Evolutionary conservation across 2,113 vertebrate genomes (phyloP), one percentile per base, ranked within the genome.

Genomic region (Menidia beryllina): DNA sequence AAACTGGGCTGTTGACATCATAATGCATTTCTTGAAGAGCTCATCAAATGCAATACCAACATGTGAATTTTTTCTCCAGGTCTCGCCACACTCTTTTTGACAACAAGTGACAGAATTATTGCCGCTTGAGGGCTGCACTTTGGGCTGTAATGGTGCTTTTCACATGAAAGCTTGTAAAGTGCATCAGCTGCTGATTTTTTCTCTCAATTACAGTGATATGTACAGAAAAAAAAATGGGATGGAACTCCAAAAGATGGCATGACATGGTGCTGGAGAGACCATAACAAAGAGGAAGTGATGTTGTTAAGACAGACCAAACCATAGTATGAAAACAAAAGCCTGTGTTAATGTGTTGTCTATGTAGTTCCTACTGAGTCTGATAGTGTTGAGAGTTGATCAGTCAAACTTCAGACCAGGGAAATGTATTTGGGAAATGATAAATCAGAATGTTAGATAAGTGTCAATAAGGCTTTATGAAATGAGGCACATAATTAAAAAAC

Each of bases 51-150:
- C 61, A 47, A 27, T 48, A 77, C 67, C 53, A 65, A 67, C 65
- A 60, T 63, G 73, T 45, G 61, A 84, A 73, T 63, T 55, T 60
- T 56, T 24, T 48, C n/a, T 52, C 9, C 11, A 2, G 45, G 48
- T 68, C 51, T 66, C 63, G 48, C 59, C 63, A 62, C 15, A 5
- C 59, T 66, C 11, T 54, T 64, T 54, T 50, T 53, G 38, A 48
- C 34, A 59, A 68, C 34, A 72, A 61, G 56, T 41, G 19, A 72
- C 53, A 79, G 62, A 54, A 55, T 53, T 53, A 82, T 61, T 58
- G 43, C 60, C 17, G 70, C 70, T 59, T 3, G 34, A 67, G 62
- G 50, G 75, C 60, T 60, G 62, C 61, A 73, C 66, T 85, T 66
- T 62, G 41, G 72, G 75, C 73, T 26, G 41, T 61, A 60, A 61